These are phyloP conservation scores for Tapirus terrestris DNA, from an alignment of 2,113 vertebrate species.

Conservation along the genomic window DNA sequence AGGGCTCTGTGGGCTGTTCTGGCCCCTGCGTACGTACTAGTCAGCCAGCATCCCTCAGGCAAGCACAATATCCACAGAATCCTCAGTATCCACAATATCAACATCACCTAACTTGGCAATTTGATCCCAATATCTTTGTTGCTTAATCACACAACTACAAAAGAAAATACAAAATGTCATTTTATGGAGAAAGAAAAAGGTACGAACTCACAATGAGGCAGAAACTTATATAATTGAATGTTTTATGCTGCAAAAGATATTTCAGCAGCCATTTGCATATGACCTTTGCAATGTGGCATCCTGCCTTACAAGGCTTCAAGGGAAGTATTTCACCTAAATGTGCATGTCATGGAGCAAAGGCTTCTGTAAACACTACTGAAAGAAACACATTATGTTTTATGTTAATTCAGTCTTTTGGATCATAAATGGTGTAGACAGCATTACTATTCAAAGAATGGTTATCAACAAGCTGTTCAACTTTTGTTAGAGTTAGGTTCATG, in stretches of 20 bases:
- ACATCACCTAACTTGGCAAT: not conserved
- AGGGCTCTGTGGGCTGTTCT: not conserved
- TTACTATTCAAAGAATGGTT: constrained; percentile 3
- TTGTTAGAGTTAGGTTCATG: not conserved
- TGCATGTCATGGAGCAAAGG: not conserved
- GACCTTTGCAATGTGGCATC: not conserved
- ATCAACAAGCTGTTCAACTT: not conserved
- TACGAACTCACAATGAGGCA: not conserved
- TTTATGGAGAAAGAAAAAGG: constrained; percentile 17
- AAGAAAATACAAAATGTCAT: not conserved
- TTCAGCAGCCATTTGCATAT: constrained; percentile 16
- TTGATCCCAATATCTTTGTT: not conserved
- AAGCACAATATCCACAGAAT: not conserved
- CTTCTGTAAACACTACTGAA: constrained; percentile 42
- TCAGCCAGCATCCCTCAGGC: not conserved
- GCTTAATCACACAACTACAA: not conserved
- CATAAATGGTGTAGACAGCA: not conserved
- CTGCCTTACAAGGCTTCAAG: constrained; percentile 18
- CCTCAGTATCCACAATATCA: not conserved
- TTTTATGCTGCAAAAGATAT: constrained; percentile 39
- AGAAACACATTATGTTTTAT: not conserved
- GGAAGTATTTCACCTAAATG: constrained; percentile 32
- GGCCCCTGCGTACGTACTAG: not conserved
- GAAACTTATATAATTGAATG: constrained; percentile 20
- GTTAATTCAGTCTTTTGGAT: not conserved